phyloP scores from a whole-genome alignment of 2,113 vertebrate genomes.

The Brachyhypopomus gauderio region DNA sequence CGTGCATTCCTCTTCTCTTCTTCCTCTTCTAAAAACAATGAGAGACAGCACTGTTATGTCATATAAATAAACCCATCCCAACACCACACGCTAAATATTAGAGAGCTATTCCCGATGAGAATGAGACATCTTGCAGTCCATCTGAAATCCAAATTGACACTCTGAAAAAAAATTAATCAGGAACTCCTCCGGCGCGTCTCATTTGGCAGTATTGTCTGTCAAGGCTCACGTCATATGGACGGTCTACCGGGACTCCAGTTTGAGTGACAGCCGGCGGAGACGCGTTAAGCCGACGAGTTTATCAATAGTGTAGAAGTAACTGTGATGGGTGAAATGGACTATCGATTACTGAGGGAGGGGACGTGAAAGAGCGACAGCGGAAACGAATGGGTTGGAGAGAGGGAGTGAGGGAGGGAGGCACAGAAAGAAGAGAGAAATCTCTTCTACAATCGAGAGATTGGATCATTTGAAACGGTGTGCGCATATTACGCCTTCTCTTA shows the following conservation, averaged over 20 bases:
- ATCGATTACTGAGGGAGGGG: slow-evolving; percentile 44
- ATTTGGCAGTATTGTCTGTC: neutral
- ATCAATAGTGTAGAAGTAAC: slow-evolving; percentile 44
- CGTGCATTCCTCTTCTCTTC: too few relatives aligned
- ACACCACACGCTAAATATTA: too few relatives aligned
- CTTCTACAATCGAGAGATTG: too few relatives aligned
- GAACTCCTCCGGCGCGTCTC: neutral
- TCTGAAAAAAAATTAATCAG: neutral
- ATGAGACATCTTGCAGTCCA: too few relatives aligned
- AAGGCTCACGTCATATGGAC: neutral
- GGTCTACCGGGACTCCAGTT: slow-evolving; percentile 1
- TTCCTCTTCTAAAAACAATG: too few relatives aligned
- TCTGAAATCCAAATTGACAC: too few relatives aligned
- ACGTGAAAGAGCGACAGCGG: slow-evolving; percentile 13
- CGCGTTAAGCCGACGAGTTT: slow-evolving; percentile 31
- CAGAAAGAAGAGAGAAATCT: neutral
- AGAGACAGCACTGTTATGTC: too few relatives aligned
- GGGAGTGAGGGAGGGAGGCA: neutral
- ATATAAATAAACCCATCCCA: too few relatives aligned
- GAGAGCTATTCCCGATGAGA: too few relatives aligned
- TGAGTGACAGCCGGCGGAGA: slow-evolving; percentile 44
- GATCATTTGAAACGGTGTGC: slow-evolving; percentile 6
- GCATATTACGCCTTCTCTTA: slow-evolving; percentile 7
- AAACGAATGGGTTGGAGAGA: neutral
- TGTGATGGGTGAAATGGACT: slow-evolving; percentile 49